Conservation (phyloP, 2,888 invertebrate genomes). For the Aphelenchoides bicaudatus region DNA sequence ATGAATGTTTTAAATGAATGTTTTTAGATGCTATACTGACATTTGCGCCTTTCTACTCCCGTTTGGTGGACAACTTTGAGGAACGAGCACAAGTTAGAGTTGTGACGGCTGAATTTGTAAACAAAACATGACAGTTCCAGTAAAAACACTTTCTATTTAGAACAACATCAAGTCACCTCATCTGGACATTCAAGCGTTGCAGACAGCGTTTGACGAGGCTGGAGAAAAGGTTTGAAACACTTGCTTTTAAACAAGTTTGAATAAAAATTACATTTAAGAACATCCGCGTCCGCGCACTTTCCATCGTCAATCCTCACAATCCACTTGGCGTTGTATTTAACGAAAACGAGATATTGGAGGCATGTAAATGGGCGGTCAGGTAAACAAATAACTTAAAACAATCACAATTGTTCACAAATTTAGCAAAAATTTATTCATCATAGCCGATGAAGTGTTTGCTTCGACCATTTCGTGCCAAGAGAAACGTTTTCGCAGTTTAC, state of each 20-base stretch:
- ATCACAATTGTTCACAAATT: slow-evolving; percentile 13
- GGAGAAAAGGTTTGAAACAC: no score
- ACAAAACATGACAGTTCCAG: slow-evolving; percentile 18
- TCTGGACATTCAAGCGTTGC: no score
- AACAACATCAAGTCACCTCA: no score
- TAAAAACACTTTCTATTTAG: slow-evolving; percentile 9
- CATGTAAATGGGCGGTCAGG: slow-evolving; percentile 55
- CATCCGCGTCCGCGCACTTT: slow-evolving; percentile 46
- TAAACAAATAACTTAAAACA: slow-evolving; percentile 22
- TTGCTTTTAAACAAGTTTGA: no score
- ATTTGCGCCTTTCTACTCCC: slow-evolving; percentile 51
- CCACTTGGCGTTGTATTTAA: slow-evolving; percentile 55
- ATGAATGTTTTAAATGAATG: neutral
- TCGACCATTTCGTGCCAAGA: slow-evolving; percentile 34
- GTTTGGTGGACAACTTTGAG: slow-evolving; percentile 46
- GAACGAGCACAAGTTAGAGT: slow-evolving; percentile 46
- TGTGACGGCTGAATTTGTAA: slow-evolving; percentile 31
- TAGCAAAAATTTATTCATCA: slow-evolving; percentile 39
- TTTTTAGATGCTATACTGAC: slow-evolving; percentile 54
- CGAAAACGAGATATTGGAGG: slow-evolving; percentile 40
- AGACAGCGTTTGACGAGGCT: no score
- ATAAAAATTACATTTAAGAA: slow-evolving; percentile 36
- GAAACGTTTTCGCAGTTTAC: slow-evolving; percentile 33
- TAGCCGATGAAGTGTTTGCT: slow-evolving; percentile 47
- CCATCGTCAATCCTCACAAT: slow-evolving; percentile 59